Base-by-base conservation (phyloP, 2,888 invertebrate species). In the Phorcus lineatus region DNA sequence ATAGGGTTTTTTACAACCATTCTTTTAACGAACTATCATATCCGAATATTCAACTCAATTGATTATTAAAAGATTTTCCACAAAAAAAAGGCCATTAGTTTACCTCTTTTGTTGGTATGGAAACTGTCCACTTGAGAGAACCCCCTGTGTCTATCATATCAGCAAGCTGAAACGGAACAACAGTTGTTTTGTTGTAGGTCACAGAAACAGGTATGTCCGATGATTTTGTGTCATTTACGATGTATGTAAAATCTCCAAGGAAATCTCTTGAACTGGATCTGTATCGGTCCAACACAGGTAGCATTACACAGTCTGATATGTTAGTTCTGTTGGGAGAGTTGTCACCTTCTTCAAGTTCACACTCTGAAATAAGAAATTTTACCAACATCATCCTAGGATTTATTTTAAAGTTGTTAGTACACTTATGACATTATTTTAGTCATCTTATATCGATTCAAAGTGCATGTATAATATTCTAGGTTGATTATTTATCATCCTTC, bases 111-210 rank as follows among this genome's bases (percentile, higher is more conserved):
- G 47, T 47, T 80, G 78, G 54, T 70, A n/a, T 74, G 28, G 74
- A 81, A 83, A 36, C 28, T 16, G 19, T 66, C 53, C 28, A 75
- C 6, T 67, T 67, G 24, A 85, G 67, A 77, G 81, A 82, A 13
- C 84, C 84, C 47, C 84, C 84, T 55, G 74, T 83, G 57, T 85
- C 84, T 40, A 76, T 17, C 1, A 76, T 82, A 75, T 81, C 80
- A 67, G 55, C 67, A 19, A 85, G 54, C 31, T 80, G 57, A 79
- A 81, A 85, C 47, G 84, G 84, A 22, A 85, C 74, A 22, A 80
- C 77, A 36, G 40, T 52, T 7, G 83, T 70, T 67, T 75, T 77
- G 55, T 81, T 80, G 53, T 81, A 83, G 2, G 80, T 57, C 40
- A 85, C n/a, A 19, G 67, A 80, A 22, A 81, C 31, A n/a, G 55